These are phyloP conservation scores for Strigamia crassipes DNA, from an alignment of 2,888 invertebrate genomes.

Conservation along the genomic window DNA sequence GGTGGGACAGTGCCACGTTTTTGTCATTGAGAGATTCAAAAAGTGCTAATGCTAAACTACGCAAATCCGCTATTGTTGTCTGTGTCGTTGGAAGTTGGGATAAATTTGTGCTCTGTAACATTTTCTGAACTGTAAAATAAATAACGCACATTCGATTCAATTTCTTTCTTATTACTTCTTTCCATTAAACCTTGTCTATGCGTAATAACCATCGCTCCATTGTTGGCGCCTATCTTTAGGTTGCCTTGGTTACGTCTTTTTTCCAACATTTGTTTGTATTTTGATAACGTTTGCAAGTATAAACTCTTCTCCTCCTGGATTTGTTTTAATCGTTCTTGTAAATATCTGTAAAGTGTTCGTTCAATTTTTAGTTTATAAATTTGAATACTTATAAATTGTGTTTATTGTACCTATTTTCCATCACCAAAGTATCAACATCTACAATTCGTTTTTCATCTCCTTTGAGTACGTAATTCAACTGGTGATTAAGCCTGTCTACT, in stretches of 20 bases:
- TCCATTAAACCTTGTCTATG: constrained; percentile 74
- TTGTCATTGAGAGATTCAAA: constrained; percentile 85
- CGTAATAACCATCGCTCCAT: constrained; percentile 69
- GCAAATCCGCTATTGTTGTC: constrained; percentile 74
- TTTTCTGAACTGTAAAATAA: constrained; percentile 68
- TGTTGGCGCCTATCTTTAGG: constrained; percentile 68
- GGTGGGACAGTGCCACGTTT: constrained; percentile 79
- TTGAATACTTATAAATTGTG: constrained; percentile 25
- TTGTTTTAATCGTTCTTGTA: constrained; percentile 79
- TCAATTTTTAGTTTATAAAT: neutral
- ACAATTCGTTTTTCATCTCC: constrained; percentile 65
- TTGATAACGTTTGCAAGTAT: constrained; percentile 71
- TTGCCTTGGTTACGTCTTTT: constrained; percentile 73
- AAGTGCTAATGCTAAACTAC: constrained; percentile 75
- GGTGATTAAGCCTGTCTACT: constrained; percentile 79
- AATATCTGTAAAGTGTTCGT: constrained; percentile 55
- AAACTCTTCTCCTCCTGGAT: constrained; percentile 78
- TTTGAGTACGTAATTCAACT: constrained; percentile 72
- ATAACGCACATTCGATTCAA: neutral
- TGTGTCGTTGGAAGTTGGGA: constrained; percentile 66
- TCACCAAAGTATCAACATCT: constrained; percentile 77
- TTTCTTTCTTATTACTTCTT: neutral
- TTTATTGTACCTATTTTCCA: constrained; percentile 74
- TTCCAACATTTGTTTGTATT: constrained; percentile 71
- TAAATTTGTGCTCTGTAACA: constrained; percentile 68